Evolutionary conservation across 2,888 invertebrate species (phyloP).

Genomic region (Platycheirus albimanus): DNA sequence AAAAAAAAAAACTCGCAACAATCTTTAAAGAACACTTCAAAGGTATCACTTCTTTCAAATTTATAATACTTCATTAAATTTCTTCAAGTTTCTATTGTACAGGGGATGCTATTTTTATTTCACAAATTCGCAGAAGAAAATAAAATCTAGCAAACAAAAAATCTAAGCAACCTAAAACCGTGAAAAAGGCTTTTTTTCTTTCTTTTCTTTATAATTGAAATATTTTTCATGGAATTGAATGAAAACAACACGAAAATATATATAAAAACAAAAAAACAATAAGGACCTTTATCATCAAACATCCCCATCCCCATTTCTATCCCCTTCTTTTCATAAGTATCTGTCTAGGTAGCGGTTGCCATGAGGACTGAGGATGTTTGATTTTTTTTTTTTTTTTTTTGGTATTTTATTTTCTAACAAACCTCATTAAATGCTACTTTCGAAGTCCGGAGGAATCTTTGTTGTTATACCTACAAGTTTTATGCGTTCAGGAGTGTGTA

Average conservation of each 20-base stretch:
- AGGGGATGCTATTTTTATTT: conserved; percentile 1
- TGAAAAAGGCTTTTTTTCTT: neutral
- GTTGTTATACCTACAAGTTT: neutral
- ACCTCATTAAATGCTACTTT: neutral
- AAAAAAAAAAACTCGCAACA: conserved; percentile 30
- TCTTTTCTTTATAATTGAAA: too few species aligned
- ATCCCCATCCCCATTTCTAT: too few species aligned
- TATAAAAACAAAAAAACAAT: conserved; percentile 13
- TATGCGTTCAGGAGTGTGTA: too few species aligned
- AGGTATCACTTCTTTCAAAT: conserved; percentile 17
- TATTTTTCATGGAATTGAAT: neutral
- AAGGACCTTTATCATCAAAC: conserved; percentile 4
- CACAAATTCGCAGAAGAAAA: too few species aligned
- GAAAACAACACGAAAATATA: neutral
- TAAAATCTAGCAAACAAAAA: neutral
- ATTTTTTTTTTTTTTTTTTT: too few species aligned
- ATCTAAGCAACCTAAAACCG: too few species aligned
- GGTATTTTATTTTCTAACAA: neutral
- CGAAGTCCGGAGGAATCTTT: neutral
- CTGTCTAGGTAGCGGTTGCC: neutral
- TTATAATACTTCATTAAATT: conserved; percentile 16
- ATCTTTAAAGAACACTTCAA: conserved; percentile 51
- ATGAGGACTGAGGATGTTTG: too few species aligned
- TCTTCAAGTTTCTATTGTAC: neutral
- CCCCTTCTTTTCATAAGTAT: neutral